These are phyloP conservation scores for Fragum sueziense DNA, from an alignment of 2,888 invertebrate species.

Conservation along the genomic window DNA sequence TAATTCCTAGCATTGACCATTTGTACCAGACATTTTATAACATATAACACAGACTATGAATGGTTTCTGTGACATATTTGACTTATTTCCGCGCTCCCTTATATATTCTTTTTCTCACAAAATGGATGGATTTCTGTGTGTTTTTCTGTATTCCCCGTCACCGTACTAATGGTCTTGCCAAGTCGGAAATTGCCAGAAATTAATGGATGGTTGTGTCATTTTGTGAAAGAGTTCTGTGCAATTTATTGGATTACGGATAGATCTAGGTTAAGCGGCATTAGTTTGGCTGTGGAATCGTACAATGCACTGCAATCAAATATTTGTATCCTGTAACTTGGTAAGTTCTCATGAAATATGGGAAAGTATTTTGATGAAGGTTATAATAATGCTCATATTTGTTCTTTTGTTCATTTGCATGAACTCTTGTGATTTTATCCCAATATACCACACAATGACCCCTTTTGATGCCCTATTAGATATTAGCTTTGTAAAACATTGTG, in stretches of 20 bases:
- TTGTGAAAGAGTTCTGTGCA: constrained; percentile 15
- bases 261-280: constrained; percentile 3
- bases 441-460: too few species aligned
- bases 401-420: too few species aligned
- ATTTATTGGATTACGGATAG: constrained; percentile 12
- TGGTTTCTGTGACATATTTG: not conserved
- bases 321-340: constrained; percentile 9
- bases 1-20: too few species aligned
- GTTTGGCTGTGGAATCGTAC: not conserved
- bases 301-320: not conserved
- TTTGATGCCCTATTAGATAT: too few species aligned
- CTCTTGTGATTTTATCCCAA: too few species aligned
- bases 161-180: constrained; percentile 15
- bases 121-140: constrained; percentile 5
- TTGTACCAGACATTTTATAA: not conserved
- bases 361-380: too few species aligned
- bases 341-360: too few species aligned
- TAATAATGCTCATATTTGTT: too few species aligned
- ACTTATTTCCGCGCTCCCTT: not conserved
- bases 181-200: constrained; percentile 24
- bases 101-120: constrained; percentile 3
- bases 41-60: not conserved
- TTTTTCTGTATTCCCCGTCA: not conserved
- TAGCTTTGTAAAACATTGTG: too few species aligned
- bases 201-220: constrained; percentile 18